These are phyloP conservation scores for Catajapyx aquilonaris DNA, from an alignment of 1,140 invertebrate genomes.

Conservation along the genomic window DNA sequence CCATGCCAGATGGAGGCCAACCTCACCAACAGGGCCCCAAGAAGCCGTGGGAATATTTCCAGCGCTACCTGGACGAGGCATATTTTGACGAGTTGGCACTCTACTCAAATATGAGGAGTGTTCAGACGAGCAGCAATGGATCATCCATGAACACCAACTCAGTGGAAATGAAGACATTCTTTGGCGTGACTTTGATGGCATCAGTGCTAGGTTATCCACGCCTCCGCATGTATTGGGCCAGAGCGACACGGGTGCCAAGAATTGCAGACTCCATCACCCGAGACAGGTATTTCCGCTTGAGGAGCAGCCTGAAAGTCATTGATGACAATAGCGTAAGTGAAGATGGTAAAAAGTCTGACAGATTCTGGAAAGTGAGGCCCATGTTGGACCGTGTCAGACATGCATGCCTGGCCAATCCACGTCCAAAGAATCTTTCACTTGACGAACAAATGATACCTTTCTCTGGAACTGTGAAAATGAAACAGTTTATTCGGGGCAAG, in stretches of 20 bases:
- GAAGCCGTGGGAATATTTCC: too few relatives aligned
- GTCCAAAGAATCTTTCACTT: slow-evolving; percentile 4
- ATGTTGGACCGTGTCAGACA: slow-evolving; percentile 4
- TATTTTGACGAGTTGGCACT: too few relatives aligned
- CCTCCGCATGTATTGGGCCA: not conserved
- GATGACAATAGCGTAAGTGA: slow-evolving; percentile 7
- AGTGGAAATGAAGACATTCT: not conserved
- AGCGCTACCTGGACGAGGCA: too few relatives aligned
- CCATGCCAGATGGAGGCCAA: too few relatives aligned
- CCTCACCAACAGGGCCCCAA: too few relatives aligned
- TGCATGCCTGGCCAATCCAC: slow-evolving; percentile 6
- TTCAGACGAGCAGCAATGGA: too few relatives aligned
- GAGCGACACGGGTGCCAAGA: not conserved
- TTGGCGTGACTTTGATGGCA: not conserved
- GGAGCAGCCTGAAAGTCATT: slow-evolving; percentile 3
- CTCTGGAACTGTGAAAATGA: slow-evolving; percentile 3
- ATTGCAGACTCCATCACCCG: not conserved
- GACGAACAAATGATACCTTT: slow-evolving; percentile 12
- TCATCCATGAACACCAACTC: not conserved
- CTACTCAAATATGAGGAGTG: too few relatives aligned
- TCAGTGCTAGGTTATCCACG: not conserved
- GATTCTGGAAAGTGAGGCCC: slow-evolving; percentile 9
- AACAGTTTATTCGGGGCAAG: not conserved
- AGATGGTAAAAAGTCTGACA: slow-evolving; percentile 5
- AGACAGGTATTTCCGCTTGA: not conserved